These are phyloP conservation scores for Dolichopus griseipennis DNA, from an alignment of 2,888 invertebrate species.

Conservation along the genomic window DNA sequence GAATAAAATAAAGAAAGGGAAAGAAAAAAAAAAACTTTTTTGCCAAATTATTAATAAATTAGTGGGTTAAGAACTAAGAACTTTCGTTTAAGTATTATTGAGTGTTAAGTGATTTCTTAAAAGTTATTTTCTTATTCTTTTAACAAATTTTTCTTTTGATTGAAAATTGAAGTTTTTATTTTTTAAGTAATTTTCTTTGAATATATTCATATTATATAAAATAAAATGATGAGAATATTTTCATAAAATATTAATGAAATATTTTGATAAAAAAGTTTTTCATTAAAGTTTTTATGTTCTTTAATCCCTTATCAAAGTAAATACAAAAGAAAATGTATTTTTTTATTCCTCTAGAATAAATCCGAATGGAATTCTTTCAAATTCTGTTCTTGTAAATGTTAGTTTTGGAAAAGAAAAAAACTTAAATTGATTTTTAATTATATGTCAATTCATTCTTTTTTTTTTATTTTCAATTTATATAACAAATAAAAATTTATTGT, in stretches of 20 bases:
- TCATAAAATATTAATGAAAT: background rate
- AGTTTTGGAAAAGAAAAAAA: no score
- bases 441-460: no score
- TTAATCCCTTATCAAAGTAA: no score
- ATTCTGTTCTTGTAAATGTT: no score
- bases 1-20: background rate
- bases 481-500: no score
- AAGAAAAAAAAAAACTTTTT: background rate
- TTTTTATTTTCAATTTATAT: no score
- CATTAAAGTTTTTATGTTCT: no score
- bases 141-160: background rate
- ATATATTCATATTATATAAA: background rate
- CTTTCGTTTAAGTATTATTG: conserved; percentile 1
- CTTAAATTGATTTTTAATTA: no score
- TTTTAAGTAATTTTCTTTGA: background rate
- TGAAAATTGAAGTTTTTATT: background rate
- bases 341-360: no score
- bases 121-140: background rate
- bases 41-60: conserved; percentile 1
- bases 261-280: background rate
- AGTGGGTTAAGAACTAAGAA: background rate
- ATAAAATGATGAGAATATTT: background rate
- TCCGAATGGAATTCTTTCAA: no score
- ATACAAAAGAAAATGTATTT: no score
- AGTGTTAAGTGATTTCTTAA: conserved; percentile 2